These are phyloP conservation scores for Xenentodon cancila DNA, from an alignment of 2,797 vertebrate species.

Conservation along the genomic window DNA sequence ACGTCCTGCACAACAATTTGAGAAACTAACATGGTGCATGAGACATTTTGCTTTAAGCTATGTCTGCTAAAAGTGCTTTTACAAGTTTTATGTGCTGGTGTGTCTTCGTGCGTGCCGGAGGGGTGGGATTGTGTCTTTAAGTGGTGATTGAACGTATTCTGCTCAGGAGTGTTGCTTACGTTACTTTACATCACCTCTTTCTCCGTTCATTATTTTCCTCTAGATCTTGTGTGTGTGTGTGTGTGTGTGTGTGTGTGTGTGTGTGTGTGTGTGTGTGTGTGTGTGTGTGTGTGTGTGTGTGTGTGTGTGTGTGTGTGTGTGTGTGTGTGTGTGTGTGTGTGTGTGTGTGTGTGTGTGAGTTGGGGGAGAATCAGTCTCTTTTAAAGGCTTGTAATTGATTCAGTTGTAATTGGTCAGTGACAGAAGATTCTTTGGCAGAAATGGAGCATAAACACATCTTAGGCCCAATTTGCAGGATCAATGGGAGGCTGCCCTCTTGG, in stretches of 20 bases:
- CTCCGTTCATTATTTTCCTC: slow-evolving; percentile 41
- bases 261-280: slow-evolving; percentile 26
- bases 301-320: neutral
- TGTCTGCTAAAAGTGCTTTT: no score
- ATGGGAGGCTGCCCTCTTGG: slow-evolving; percentile 66
- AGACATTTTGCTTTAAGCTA: no score
- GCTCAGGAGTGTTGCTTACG: slow-evolving; percentile 74
- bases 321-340: no score
- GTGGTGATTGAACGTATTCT: slow-evolving; percentile 79
- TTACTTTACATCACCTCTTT: slow-evolving; percentile 76
- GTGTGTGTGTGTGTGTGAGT: slow-evolving; percentile 40
- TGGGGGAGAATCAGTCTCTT: slow-evolving; percentile 57
- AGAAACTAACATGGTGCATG: no score
- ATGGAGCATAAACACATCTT: slow-evolving; percentile 82
- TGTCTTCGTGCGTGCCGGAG: slow-evolving; percentile 29
- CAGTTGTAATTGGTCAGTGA: slow-evolving; percentile 84
- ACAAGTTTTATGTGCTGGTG: neutral
- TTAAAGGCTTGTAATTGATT: slow-evolving; percentile 87
- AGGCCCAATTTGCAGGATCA: slow-evolving; percentile 83
- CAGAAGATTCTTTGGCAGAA: slow-evolving; percentile 82
- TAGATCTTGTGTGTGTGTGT: slow-evolving; percentile 15
- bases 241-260: no score
- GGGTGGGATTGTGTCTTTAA: slow-evolving; percentile 54
- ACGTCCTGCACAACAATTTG: no score
- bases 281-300: no score